Conservation (phyloP, 2,888 invertebrate species). For the Plemyria rubiginata region DNA sequence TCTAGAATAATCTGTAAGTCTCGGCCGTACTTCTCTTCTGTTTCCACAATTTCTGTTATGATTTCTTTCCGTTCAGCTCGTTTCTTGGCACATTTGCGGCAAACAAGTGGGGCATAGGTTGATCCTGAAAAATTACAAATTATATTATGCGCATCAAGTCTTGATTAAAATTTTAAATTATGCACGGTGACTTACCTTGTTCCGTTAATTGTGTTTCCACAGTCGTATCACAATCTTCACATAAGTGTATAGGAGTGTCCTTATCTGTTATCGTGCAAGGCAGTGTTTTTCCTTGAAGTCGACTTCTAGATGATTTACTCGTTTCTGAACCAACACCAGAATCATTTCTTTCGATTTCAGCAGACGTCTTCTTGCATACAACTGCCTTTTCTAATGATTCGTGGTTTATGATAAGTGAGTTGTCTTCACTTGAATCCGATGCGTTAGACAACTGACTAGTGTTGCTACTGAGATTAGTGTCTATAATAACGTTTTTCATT, state of each 20-base stretch:
- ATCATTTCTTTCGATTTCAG: conserved; percentile 95
- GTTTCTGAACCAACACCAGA: conserved; percentile 97
- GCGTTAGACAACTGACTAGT: conserved; percentile 91
- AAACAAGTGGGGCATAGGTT: conserved; percentile 91
- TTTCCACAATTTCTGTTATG: conserved; percentile 97
- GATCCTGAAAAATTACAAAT: conserved; percentile 78
- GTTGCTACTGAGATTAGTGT: conserved; percentile 86
- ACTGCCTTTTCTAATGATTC: conserved; percentile 83
- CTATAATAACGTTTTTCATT: conserved; percentile 67
- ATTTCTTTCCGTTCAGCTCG: conserved; percentile 96
- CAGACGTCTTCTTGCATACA: conserved; percentile 85
- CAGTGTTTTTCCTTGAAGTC: conserved; percentile 86
- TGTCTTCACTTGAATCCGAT: conserved; percentile 95
- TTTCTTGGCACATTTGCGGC: conserved; percentile 94
- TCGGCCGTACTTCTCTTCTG: conserved; percentile 97
- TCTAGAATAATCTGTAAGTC: conserved; percentile 96
- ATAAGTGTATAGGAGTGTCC: conserved; percentile 87
- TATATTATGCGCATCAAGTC: conserved; percentile 8
- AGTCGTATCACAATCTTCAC: conserved; percentile 94
- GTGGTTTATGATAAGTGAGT: conserved; percentile 87
- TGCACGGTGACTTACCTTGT: conserved; percentile 67
- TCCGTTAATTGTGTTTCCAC: conserved; percentile 91
- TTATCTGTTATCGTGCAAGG: conserved; percentile 79
- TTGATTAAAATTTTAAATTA: not conserved
- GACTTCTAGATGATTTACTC: conserved; percentile 92